These are phyloP conservation scores for Criorhina ranunculi DNA, from an alignment of 2,888 invertebrate species.

Conservation along the genomic window DNA sequence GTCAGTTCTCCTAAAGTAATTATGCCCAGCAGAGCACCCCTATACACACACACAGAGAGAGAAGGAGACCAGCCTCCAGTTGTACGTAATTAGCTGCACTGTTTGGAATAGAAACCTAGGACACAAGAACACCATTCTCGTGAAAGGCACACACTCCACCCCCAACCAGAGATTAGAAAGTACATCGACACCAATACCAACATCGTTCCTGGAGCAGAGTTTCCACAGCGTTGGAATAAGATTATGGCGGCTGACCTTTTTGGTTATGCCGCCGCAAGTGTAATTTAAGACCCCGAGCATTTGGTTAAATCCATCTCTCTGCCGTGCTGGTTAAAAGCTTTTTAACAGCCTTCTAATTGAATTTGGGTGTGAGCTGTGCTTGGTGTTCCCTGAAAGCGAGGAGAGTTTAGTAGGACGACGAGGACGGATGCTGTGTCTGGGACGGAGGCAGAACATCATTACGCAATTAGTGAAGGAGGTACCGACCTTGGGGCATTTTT, in stretches of 20 bases:
- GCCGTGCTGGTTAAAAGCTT: conserved; percentile 60
- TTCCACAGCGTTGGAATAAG: conserved; percentile 44
- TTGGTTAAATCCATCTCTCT: conserved; percentile 60
- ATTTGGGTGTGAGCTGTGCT: conserved; percentile 52
- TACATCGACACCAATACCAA: not conserved
- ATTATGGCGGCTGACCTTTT: conserved; percentile 67
- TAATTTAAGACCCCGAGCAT: conserved; percentile 65
- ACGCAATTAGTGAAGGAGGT: conserved; percentile 70
- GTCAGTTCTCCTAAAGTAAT: conserved; percentile 43
- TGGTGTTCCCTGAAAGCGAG: not conserved
- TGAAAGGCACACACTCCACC: conserved; percentile 3
- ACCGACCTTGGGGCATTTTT: conserved; percentile 70
- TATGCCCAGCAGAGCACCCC: conserved; percentile 18
- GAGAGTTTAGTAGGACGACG: not conserved
- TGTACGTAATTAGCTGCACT: conserved; percentile 63
- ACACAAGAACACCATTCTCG: conserved; percentile 15
- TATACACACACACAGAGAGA: not conserved
- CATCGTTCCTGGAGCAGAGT: not conserved
- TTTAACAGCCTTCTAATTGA: conserved; percentile 72
- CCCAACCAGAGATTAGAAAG: conserved; percentile 11
- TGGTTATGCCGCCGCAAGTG: conserved; percentile 67
- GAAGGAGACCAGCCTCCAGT: conserved; percentile 4
- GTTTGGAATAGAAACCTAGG: conserved; percentile 23
- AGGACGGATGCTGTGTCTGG: conserved; percentile 27
- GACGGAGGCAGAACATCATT: conserved; percentile 64